Evolutionary conservation across 2,888 invertebrate species (phyloP), one percentile per base, ranked within the genome.

Genomic region (Tetranychus piercei): DNA sequence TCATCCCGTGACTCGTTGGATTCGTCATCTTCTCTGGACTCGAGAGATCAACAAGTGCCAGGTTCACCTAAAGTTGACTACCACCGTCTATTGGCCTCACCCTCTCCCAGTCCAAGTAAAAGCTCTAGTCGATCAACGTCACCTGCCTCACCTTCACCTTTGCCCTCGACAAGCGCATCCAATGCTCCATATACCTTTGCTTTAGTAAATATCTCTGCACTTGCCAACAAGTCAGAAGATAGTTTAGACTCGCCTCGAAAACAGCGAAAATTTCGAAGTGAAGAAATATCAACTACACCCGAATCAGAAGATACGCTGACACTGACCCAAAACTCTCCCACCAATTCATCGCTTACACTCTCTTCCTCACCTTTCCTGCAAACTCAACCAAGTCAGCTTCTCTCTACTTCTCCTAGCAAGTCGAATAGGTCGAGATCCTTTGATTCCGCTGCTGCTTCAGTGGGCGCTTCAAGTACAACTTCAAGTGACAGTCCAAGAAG

Each of bases 381-480:
- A 69, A 69, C 69, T 15, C 55, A 55, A 55, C 11, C 55, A 15
- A 55, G 15, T 55, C 55, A 55, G 15, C 15, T 55, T 55, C 55
- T 55, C 11, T 0, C 55, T 7, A 55, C 1, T 55, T 55, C 5
- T 55, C 55, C 55, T 2, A 55, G 15, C 55, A 9, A 15, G 3
- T 55, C 69, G 1, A 22, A 22, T 23, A 23, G 72, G 2, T 72
- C 72, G 8, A 23, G 34, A 15, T 72, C 72, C 22, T 72, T 72
- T 45, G 72, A 72, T 20, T 23, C 72, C 5, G 72, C 72, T 69
- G 69, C 34, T 22, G 69, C 34, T 22, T 20, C 72, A 18, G 9
- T 15, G 6, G 72, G 34, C 15, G 72, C 72, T 34, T 45, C 44
- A 43, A 15, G n/a, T 6, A 34, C 20, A 34, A 34, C 15, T 20